A percentile compares a stretch with the other conserved stretches of the same genome.
Conservation (phyloP, 2,888 invertebrate genomes). For the Alviniconcha strummeri region DNA sequence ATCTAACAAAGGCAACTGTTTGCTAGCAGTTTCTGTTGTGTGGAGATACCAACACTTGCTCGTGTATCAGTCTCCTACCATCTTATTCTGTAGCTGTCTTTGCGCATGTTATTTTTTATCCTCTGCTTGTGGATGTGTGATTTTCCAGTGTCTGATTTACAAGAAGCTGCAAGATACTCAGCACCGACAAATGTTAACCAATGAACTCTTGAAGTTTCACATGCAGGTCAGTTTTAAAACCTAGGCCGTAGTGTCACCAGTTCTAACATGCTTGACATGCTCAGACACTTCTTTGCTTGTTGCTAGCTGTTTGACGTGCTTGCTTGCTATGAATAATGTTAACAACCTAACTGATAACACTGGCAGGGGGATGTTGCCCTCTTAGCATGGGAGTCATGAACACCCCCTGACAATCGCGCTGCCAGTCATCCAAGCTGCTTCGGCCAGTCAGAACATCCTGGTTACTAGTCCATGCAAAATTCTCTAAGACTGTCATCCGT, state of each 20-base stretch:
- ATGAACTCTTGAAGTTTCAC: conserved; percentile 88
- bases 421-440: too few relatives aligned
- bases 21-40: background rate
- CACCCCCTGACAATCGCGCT: too few relatives aligned
- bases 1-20: too few relatives aligned
- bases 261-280: background rate
- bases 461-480: too few relatives aligned
- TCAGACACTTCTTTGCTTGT: background rate
- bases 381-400: too few relatives aligned
- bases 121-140: conserved; percentile 30
- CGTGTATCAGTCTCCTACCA: background rate
- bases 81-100: conserved; percentile 13
- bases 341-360: too few relatives aligned
- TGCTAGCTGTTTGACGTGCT: too few relatives aligned
- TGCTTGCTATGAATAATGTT: too few relatives aligned
- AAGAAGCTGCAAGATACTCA: conserved; percentile 86
- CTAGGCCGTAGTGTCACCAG: background rate
- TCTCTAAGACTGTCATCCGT: too few relatives aligned
- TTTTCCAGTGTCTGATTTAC: conserved; percentile 77
- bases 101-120: background rate
- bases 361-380: too few relatives aligned
- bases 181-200: conserved; percentile 84
- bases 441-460: too few relatives aligned
- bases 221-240: conserved; percentile 71
- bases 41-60: conserved; percentile 2